These are phyloP conservation scores for Melanerpes formicivorus DNA, from an alignment of 2,113 vertebrate species.

Conservation along the genomic window DNA sequence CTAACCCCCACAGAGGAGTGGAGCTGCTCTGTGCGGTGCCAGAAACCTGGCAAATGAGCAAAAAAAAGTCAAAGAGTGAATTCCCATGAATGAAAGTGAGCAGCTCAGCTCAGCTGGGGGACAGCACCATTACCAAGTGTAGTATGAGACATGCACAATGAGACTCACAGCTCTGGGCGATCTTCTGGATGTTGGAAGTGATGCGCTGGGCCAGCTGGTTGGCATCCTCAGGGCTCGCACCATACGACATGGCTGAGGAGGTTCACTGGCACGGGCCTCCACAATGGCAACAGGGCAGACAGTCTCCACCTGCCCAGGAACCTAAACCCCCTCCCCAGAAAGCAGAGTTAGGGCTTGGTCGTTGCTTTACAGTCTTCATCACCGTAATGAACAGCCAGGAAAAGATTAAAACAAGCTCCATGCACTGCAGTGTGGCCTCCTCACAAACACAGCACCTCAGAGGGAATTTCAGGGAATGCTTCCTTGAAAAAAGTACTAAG, in stretches of 20 bases:
- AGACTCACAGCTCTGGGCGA: conserved; percentile 83
- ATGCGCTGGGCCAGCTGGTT: conserved; percentile 77
- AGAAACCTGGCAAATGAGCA: background rate
- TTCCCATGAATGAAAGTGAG: background rate
- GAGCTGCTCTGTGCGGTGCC: background rate
- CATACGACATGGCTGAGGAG: conserved; percentile 72
- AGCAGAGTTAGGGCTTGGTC: background rate
- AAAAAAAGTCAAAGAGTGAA: background rate
- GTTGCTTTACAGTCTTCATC: background rate
- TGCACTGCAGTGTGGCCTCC: background rate
- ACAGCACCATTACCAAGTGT: background rate
- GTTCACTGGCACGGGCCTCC: conserved; percentile 52
- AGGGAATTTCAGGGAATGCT: fast-evolving
- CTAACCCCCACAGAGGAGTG: background rate
- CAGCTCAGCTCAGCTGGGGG: fast-evolving
- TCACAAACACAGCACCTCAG: background rate
- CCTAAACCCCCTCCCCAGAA: conserved; percentile 4
- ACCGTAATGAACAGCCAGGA: background rate
- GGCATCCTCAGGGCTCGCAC: conserved; percentile 65
- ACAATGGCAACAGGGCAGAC: background rate
- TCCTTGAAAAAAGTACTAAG: background rate
- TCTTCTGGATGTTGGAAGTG: conserved; percentile 85
- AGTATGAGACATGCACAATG: background rate
- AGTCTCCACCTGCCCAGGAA: conserved; percentile 16
- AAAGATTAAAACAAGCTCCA: background rate